Base-by-base conservation (phyloP, 2,888 invertebrate genomes). In the Ochropleura leucogaster region DNA sequence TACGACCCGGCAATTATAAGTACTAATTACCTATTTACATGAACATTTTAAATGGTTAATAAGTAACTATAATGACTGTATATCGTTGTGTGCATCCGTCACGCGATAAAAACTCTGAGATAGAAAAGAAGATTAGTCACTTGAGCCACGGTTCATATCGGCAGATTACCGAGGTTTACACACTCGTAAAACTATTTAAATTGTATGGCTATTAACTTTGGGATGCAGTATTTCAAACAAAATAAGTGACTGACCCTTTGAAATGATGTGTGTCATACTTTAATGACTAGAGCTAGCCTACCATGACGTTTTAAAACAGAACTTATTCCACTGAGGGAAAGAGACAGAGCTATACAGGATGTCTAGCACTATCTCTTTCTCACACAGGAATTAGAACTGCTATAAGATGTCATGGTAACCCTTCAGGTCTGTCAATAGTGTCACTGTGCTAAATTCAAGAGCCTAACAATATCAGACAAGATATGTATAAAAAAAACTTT, bases 41-140 rank as follows among this genome's bases (percentile, higher is more conserved):
- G 88, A 77, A 81, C 83, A 83, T 81, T 73, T 72, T 88, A 87
- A 90, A 86, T 83, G 87, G 81, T 81, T 83, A 90, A 91, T 90
- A 88, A 91, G 85, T 86, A 83, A 63, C 70, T 82, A 67, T 86
- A 85, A 87, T 85, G 84, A 83, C 80, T 30, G 75, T 79, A 77
- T 85, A 86, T 85, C 84, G 77, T 82, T 80, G 80, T 81, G 74
- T 82, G 79, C 85, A 89, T 86, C 80, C 83, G 82, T 86, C 87
- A 87, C 88, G 86, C 83, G 85, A 86, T 75, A 70, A 74, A 72
- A 70, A 79, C 68, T 68, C 78, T 49, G 68, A 84, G 84, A 85
- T 86, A 82, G 82, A 85, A 86, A 87, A 81, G 65, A 83, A 78
- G 85, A 86, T 84, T 80, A 64, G 59, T 75, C 79, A 47, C 51